phyloP scores from a whole-genome alignment of 2,113 vertebrate genomes.

The Nannobrachium achirus region DNA sequence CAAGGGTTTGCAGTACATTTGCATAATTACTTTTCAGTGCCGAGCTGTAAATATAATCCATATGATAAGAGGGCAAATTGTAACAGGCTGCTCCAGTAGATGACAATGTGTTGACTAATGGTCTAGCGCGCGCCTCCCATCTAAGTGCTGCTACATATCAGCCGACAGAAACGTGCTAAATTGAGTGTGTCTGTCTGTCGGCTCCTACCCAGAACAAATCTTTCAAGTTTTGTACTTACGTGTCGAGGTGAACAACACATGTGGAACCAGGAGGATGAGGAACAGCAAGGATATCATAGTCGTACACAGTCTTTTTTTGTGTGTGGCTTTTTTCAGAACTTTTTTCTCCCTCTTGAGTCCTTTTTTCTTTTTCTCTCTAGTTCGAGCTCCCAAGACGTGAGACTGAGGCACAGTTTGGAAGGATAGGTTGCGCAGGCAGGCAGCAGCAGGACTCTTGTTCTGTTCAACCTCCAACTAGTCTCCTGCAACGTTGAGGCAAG shows the following conservation, averaged over 20 bases:
- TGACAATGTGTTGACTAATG: conserved; percentile 8
- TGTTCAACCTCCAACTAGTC: no score
- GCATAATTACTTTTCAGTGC: no score
- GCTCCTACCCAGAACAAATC: not conserved
- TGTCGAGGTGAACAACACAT: conserved; percentile 55
- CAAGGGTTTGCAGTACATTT: not conserved
- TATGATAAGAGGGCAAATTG: no score
- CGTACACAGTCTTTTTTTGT: conserved; percentile 19
- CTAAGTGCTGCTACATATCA: not conserved
- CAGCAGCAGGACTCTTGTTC: no score
- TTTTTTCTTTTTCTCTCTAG: not conserved
- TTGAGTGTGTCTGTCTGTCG: conserved; percentile 1
- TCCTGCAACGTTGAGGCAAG: not conserved
- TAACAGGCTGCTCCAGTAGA: not conserved
- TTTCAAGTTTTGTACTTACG: conserved; percentile 67
- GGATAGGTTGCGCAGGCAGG: conserved; percentile 15
- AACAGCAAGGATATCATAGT: conserved; percentile 55
- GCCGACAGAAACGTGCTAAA: conserved; percentile 8
- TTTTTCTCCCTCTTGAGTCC: conserved; percentile 3
- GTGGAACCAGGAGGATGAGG: conserved; percentile 59
- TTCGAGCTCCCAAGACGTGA: conserved; percentile 1
- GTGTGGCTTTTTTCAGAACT: not conserved
- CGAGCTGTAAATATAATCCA: no score
- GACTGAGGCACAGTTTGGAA: not conserved
- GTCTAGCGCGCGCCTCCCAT: not conserved